Base-by-base conservation (phyloP, 2,113 vertebrate genomes). In the Synodontis membranacea region DNA sequence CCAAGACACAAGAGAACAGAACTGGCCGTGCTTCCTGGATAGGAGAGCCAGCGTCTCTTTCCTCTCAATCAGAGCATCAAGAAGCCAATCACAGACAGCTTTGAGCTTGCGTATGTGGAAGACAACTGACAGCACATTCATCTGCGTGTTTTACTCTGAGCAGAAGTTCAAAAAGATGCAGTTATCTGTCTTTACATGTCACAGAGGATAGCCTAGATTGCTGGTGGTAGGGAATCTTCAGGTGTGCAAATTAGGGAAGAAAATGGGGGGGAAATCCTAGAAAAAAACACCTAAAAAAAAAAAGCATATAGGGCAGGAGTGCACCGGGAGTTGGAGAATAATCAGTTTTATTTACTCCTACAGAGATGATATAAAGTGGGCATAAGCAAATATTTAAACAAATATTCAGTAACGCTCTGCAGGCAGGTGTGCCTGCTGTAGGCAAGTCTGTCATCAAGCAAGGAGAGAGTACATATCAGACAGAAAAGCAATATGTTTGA, bases 351-450 rank as follows among this genome's bases (percentile, higher is more conserved):
- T 74, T 86, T 81, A 87, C 79, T 88, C 84, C 84, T 84, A 86
- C 84, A 37, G 75, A 83, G 62, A n/a, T 54, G 34, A 68, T 72
- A 37, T 80, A 82, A 86, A 89, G 80, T 19, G 31, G 31, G 44
- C 34, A 54, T 58, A 74, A 66, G 52, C 52, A 44, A 83, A 52
- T 39, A 76, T 58, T 58, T 86, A 83, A 83, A 79, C 88, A 87
- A 89, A 88, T 86, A 88, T 75, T 86, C 80, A 66, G 80, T 54
- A 85, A 48, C 66, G 44, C 66, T 83, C 62, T 88, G 80, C 79
- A 48, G 34, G 48, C 72, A 83, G 70, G 74, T 79, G 74, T 80
- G n/a, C 83, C 54, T 82, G 37, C 60, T 79, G 46, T 48, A 83
- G 72, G 58, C 50, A 79, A 84, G 28, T 5, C 28, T 23, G 76